phyloP scores from a whole-genome alignment of 1,140 invertebrate species.

The Zaprionus capensis region DNA sequence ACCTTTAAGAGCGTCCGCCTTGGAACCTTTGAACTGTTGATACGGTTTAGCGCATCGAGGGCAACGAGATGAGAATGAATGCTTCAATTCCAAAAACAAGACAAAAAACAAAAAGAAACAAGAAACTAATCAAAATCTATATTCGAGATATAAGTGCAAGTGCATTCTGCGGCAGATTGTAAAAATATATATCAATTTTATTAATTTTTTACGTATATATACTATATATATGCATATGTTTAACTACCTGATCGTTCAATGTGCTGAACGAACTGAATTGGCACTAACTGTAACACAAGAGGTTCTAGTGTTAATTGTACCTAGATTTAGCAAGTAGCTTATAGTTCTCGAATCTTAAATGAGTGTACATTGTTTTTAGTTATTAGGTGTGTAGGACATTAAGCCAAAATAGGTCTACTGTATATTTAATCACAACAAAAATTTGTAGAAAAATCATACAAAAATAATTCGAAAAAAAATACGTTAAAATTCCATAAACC shows the following conservation, averaged over 20 bases:
- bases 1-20: constrained; percentile 17
- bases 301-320: constrained; percentile 70
- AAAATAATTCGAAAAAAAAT: constrained; percentile 50
- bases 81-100: constrained; percentile 76
- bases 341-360: constrained; percentile 66
- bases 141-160: constrained; percentile 43
- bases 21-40: constrained; percentile 20
- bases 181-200: constrained; percentile 32
- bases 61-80: constrained; percentile 53
- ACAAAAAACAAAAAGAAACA: constrained; percentile 33
- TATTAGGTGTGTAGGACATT: constrained; percentile 63
- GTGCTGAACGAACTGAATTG: constrained; percentile 19
- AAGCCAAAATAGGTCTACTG: constrained; percentile 48
- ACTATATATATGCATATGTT: neutral
- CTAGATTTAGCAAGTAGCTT: constrained; percentile 60
- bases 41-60: constrained; percentile 27
- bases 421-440: constrained; percentile 66
- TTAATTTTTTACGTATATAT: constrained; percentile 17
- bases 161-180: constrained; percentile 16
- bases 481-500: constrained; percentile 47
- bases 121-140: constrained; percentile 23
- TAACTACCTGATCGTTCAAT: constrained; percentile 16
- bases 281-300: constrained; percentile 61
- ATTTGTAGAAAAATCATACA: constrained; percentile 54
- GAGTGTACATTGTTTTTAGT: constrained; percentile 75